A percentile compares a stretch with the other conserved stretches of the same genome.
phyloP scores from a whole-genome alignment of 2,888 invertebrate species.

The Parochlus steinenii region DNA sequence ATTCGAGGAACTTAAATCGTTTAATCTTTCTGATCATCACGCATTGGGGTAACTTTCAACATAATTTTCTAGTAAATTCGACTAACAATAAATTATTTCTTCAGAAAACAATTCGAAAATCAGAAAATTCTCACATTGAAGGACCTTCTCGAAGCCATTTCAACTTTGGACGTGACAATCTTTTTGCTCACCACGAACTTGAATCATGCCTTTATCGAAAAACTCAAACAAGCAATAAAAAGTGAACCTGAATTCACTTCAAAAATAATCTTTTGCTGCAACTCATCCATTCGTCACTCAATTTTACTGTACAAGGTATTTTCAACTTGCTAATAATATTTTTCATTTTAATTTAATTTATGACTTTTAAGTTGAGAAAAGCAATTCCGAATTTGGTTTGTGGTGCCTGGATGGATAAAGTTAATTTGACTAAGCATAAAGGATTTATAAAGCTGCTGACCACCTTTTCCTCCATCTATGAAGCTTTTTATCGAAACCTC shows the following conservation, averaged over 20 bases:
- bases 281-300: too few species aligned
- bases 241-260: constrained; percentile 18
- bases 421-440: constrained; percentile 20
- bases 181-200: constrained; percentile 18
- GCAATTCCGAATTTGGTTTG: constrained; percentile 27
- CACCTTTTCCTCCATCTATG: constrained; percentile 28
- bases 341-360: background rate
- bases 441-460: constrained; percentile 25
- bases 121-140: constrained; percentile 25
- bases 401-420: constrained; percentile 27
- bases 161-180: constrained; percentile 22
- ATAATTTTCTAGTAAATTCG: background rate
- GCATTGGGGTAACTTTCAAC: constrained; percentile 23
- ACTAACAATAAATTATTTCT: constrained; percentile 2
- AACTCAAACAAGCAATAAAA: constrained; percentile 8
- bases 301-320: constrained; percentile 10
- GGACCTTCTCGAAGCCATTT: constrained; percentile 23
- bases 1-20: constrained; percentile 23
- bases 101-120: constrained; percentile 26
- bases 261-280: constrained; percentile 25
- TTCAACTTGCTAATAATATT: background rate
- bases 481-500: constrained; percentile 28
- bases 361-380: constrained; percentile 23
- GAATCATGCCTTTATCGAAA: constrained; percentile 2
- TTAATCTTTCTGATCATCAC: constrained; percentile 28